These are phyloP conservation scores for Oreochromis mossambicus DNA, from an alignment of 2,797 vertebrate species.

Conservation along the genomic window DNA sequence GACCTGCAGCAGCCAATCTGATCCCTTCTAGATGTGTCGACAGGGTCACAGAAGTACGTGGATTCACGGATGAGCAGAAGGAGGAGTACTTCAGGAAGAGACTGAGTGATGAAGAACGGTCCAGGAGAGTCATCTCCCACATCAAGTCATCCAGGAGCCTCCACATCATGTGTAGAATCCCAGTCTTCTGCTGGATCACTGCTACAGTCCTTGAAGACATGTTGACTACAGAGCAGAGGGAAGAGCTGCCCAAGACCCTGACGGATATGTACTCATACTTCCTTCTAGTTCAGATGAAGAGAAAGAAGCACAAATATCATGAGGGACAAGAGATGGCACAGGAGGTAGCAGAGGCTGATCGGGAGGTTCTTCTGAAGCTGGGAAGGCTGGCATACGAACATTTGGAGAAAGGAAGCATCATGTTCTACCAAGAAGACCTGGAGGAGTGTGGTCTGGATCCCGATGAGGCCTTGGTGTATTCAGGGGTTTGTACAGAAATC, in stretches of 20 bases:
- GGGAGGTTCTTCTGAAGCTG: constrained; percentile 2
- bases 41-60: constrained; percentile 19
- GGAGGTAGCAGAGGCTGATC: neutral
- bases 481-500: neutral
- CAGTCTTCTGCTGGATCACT: constrained; percentile 44
- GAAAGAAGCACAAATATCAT: constrained; percentile 8
- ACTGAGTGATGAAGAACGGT: neutral
- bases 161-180: constrained; percentile 47
- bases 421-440: neutral
- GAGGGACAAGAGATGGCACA: neutral
- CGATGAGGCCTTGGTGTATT: neutral
- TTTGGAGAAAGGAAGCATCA: neutral
- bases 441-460: neutral
- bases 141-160: constrained; percentile 19
- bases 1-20: constrained; percentile 13
- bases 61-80: constrained; percentile 29
- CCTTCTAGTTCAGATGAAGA: constrained; percentile 22
- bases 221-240: neutral
- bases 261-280: constrained; percentile 43
- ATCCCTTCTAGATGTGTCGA: neutral
- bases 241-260: constrained; percentile 14
- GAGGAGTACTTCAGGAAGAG: constrained; percentile 42
- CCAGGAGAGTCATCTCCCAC: constrained; percentile 1
- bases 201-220: neutral
- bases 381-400: constrained; percentile 25